Base-by-base conservation (phyloP, 2,797 vertebrate genomes). In the Trematomus bernacchii region DNA sequence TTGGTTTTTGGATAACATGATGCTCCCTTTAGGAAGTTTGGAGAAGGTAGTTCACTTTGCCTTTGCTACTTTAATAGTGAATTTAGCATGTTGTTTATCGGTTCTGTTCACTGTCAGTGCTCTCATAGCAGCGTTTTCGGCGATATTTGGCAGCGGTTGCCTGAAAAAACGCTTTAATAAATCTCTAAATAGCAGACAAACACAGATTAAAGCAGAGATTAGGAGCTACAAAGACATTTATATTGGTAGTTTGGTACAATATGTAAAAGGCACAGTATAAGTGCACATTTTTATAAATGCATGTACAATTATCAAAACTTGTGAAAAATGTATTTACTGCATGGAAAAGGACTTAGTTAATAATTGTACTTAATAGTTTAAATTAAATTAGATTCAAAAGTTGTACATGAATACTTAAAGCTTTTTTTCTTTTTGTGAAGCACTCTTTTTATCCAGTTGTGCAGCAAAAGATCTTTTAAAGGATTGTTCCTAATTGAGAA, bases 391-490 rank as follows among this genome's bases (percentile, higher is more conserved):
- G 7, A 37, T 37, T 37, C 8, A 37, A 37, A 37, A 37, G 33
- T 37, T 37, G 8, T 37, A 37, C 6, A 37, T 37, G 6, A 37
- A 37, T 37, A 37, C 8, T 6, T 37, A 37, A 37, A 37, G 33
- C 33, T 7, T 37, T 1, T 37, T 8, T 37, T 30, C 4, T 37
- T 6, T 37, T 8, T 37, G 33, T 37, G 60, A 75, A 60, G 59
- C 61, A 40, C 52, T 27, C 67, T 78, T 76, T 78, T 76, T 53
- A 6, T 43, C 46, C 43, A 42, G 60, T 58, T 55, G 70, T 53
- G 18, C 42, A 59, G 66, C 69, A 67, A 72, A 67, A 1, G 18
- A 18, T 40, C 52, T 70, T 77, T 83, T 64, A 70, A 81, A 57
- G 40, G 37, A 66, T 23, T 30, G 40, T 23, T 48, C 58, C 42